These are phyloP conservation scores for Acropora yongei DNA, from an alignment of 64 coral and sea anemone species.

Conservation along the genomic window DNA sequence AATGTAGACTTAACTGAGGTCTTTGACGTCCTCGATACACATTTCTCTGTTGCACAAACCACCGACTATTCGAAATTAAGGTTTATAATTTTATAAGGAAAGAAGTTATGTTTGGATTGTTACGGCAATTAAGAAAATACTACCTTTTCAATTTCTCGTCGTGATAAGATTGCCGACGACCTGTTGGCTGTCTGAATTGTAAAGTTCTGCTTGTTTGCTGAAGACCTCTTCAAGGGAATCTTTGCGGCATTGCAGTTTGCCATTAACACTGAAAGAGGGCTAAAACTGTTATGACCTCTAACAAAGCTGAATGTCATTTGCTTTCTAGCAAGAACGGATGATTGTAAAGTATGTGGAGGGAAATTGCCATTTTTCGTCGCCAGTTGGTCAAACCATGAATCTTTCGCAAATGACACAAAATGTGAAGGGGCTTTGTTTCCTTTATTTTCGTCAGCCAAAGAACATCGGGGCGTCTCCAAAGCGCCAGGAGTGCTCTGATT, in stretches of 20 bases:
- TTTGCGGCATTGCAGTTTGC: not conserved
- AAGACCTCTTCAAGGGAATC: not conserved
- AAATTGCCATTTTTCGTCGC: not conserved
- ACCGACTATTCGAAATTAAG: too few species aligned
- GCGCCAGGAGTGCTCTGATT: not conserved
- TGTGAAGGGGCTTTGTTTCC: not conserved
- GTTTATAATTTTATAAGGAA: too few species aligned
- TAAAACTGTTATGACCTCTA: constrained; percentile 1
- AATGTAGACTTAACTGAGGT: too few species aligned
- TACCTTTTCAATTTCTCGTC: constrained; percentile 35
- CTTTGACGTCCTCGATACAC: too few species aligned
- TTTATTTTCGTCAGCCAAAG: not conserved
- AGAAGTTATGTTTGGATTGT: too few species aligned
- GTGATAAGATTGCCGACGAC: constrained; percentile 27
- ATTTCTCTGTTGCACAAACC: too few species aligned
- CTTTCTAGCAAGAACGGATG: not conserved
- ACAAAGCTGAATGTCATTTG: not conserved
- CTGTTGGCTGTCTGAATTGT: constrained; percentile 3
- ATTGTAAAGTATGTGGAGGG: not conserved
- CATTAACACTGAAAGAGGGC: constrained; percentile 37
- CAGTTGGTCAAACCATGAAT: constrained; percentile 25
- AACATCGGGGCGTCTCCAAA: not conserved
- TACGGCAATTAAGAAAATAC: not conserved
- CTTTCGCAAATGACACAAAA: not conserved
- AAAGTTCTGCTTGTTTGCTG: not conserved